Evolutionary conservation across 2,888 invertebrate species (phyloP), one percentile per base, ranked within the genome.

Genomic region (Hesperia comma): DNA sequence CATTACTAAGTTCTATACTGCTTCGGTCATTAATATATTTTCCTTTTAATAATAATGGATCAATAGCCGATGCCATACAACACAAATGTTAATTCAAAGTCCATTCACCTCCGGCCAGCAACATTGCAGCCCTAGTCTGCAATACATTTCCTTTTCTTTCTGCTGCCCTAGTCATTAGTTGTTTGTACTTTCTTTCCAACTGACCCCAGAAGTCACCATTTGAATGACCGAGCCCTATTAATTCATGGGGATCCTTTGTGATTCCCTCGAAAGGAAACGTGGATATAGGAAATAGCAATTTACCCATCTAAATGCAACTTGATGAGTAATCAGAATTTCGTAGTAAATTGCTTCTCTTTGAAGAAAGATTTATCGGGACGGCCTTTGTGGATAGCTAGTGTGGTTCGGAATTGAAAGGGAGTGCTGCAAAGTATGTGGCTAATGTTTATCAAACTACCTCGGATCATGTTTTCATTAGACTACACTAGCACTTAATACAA

Each of bases 241-340:
- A 80, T 82, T 83, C 79, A 79, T 77, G 78, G 81, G 82, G 77
- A 69, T 68, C 77, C 73, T 77, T 78, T 76, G 79, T 77, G 70
- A 67, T 67, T 72, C 81, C 78, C 79, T 73, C 69, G 75, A 72
- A 78, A 77, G 76, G 79, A 75, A 78, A 79, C 72, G 70, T 72
- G 58, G 70, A 70, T 69, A 74, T 73, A 76, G 81, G 82, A 84
- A 82, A 81, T 80, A 72, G 77, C 82, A 77, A 81, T 83, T 84
- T 82, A 77, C 78, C 72, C 72, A 75, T 78, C 77, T 80, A 80
- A 82, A 82, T 80, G 77, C 79, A 76, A 68, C 71, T 70, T 80
- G 79, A 58, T 82, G 80, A 80, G 77, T 80, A 78, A 77, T 76
- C 78, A 74, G 76, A 74, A 77, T 72, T 74, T 72, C 37, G 40